These are phyloP conservation scores for Thereva unica DNA, from an alignment of 2,888 invertebrate genomes.

Conservation along the genomic window DNA sequence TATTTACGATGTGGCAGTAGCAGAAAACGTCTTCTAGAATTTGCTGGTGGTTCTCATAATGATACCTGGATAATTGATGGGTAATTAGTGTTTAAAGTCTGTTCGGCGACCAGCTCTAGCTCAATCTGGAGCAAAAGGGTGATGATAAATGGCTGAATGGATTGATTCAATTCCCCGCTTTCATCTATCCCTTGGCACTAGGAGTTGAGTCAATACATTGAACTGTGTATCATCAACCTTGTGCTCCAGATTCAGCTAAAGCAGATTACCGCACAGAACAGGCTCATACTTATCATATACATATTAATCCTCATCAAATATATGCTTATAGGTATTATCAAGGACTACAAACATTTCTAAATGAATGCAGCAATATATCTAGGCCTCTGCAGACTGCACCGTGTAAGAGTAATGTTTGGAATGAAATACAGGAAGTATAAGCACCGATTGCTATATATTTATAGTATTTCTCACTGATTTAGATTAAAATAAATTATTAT, in stretches of 20 bases:
- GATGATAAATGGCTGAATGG: no score
- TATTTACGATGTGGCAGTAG: constrained; percentile 74
- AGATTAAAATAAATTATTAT: no score
- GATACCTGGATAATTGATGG: constrained; percentile 91
- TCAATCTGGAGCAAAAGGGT: no score
- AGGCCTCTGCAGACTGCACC: constrained; percentile 55
- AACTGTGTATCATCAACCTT: no score
- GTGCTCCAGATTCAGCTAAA: no score
- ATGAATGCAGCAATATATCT: constrained; percentile 51
- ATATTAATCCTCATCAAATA: background rate
- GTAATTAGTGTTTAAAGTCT: constrained; percentile 58
- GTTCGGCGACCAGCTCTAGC: no score
- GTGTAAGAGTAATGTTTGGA: constrained; percentile 56
- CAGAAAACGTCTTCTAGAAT: constrained; percentile 75
- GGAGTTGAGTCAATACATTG: no score
- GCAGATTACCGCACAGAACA: background rate
- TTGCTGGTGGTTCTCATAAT: constrained; percentile 87
- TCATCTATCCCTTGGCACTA: no score
- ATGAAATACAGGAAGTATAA: constrained; percentile 53
- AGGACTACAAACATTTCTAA: constrained; percentile 52
- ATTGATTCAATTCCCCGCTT: no score
- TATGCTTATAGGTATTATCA: constrained; percentile 53
- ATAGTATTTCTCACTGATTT: no score
- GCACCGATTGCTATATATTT: no score
- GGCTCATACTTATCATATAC: background rate